These are phyloP conservation scores for Serranus cabrilla DNA, from an alignment of 2,797 vertebrate species.

Conservation along the genomic window DNA sequence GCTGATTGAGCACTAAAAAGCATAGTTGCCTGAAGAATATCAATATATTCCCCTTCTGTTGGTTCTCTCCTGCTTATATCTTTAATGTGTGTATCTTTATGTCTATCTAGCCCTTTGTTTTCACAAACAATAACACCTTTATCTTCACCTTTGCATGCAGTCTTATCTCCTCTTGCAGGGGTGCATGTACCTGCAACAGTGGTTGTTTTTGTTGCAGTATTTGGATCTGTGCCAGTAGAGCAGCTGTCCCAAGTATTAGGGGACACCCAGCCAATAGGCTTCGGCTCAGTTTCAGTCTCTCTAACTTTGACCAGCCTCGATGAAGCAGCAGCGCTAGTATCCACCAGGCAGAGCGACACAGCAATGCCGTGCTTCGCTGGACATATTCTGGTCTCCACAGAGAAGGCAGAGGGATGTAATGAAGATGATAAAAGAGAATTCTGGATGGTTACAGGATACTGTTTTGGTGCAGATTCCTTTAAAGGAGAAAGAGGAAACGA, in stretches of 20 bases:
- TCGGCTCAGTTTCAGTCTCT: conserved; percentile 60
- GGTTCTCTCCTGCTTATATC: conserved; percentile 23
- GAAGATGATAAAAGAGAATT: conserved; percentile 49
- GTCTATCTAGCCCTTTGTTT: conserved; percentile 41
- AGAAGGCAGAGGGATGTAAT: conserved; percentile 67
- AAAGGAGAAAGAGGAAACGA: conserved; percentile 27
- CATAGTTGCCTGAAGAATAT: conserved; percentile 85
- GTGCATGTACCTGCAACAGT: conserved; percentile 45
- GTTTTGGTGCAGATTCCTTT: conserved; percentile 38
- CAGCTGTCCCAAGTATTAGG: conserved; percentile 83
- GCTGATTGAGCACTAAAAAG: conserved; percentile 69
- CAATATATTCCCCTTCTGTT: conserved; percentile 89
- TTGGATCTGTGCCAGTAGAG: conserved; percentile 59
- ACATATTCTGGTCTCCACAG: conserved; percentile 86
- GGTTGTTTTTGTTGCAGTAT: conserved; percentile 30
- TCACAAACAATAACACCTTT: conserved; percentile 28
- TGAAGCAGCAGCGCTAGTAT: conserved; percentile 61
- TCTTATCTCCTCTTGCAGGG: conserved; percentile 13
- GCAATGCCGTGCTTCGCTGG: conserved; percentile 87
- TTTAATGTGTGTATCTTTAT: conserved; percentile 36
- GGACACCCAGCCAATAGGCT: conserved; percentile 76
- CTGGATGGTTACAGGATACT: conserved; percentile 43
- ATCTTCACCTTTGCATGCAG: conserved; percentile 28
- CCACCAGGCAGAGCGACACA: conserved; percentile 84
- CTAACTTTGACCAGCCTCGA: conserved; percentile 82